Evolutionary conservation across 1,140 invertebrate species (phyloP), one percentile per base, ranked within the genome.

Genomic region (Euwallacea similis): DNA sequence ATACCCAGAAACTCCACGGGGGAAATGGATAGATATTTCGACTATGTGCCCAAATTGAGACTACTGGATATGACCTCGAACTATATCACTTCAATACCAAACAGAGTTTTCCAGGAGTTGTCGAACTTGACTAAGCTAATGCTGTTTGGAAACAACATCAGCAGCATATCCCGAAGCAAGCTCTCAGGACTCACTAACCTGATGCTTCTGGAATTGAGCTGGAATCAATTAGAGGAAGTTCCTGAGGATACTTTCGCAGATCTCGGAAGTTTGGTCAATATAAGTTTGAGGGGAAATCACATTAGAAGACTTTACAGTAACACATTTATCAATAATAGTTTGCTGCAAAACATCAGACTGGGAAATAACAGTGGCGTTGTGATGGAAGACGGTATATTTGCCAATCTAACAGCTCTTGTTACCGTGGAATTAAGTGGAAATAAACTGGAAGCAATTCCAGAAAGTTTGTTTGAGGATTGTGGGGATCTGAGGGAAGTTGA

Each of bases 141-240:
- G 47, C 15, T 76, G 42, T 70, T 64, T 58, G 68, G 55, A 42
- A 76, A 76, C 53, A 64, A 72, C 33, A 59, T 76, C 0, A 71
- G 56, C n/a, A 47, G 9, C 43, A 33, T 76, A 55, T 50, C 44
- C 11, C 65, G 66, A 56, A 50, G 68, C 11, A 50, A 11, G 10
- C 74, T 76, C 61, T 42, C n/a, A 9, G 63, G 55, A 11, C 54
- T 76, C 9, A 53, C 53, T 13, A 58, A 70, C 41, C 42, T 76
- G 9, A 47, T 66, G 46, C 50, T 74, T 9, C 44, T 75, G 15
- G 68, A 75, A 41, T 42, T 75, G 41, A 70, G 71, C 16, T 55
- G 9, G 9, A 72, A 72, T 42, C 64, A 63, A n/a, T 67, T 72
- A 6, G 7, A 56, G 15, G n/a, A 62, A 15, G 7, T 72, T 8